Base-by-base conservation (phyloP, 2,888 invertebrate genomes). In the Agrypnus murinus region DNA sequence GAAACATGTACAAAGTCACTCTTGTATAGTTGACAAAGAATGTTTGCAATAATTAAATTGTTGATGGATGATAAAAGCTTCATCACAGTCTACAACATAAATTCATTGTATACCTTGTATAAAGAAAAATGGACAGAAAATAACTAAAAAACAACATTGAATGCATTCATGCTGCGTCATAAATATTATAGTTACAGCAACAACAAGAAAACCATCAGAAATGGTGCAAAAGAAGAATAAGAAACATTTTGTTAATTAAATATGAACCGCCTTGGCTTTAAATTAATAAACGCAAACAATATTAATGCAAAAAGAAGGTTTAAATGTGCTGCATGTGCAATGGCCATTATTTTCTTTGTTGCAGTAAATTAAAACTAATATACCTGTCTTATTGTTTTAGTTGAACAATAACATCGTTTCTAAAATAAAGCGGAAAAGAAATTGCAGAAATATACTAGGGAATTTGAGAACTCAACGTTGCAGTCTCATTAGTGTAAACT, bases 341-440 rank as follows among this genome's bases (percentile, higher is more conserved):
- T 19, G 5, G 31, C 31, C n/a, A 19, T 50, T 31, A 50, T 50
- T 50, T 50, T 31, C 50, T 19, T 19, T 15, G 9, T 14, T 50
- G 50, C 31, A 19, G 25, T 31, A 50, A 50, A 50, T 50, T 50
- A 50, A 50, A 19, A 25, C 31, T 19, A 31, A n/a, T 31, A n/a
- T 19, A 50, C 31, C 31, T 50, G 46, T 50, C 50, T 50, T 31
- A 50, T 50, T 50, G 50, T 50, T 50, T 50, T 31, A 50, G 19
- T 31, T n/a, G 31, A 50, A 50, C 50, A 50, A 48, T 50, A 50
- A 50, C 31, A 14, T 50, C 19, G 17, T 46, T 46, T 19, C 17
- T 19, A 15, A 46, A 19, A 25, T 12, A 7, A 17, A 48, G 4
- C 25, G 31, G 31, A 50, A 31, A 12, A 50, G 31, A 50, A 12